Evolutionary conservation across 2,797 vertebrate genomes (phyloP).

Genomic region (Platalea minor): DNA sequence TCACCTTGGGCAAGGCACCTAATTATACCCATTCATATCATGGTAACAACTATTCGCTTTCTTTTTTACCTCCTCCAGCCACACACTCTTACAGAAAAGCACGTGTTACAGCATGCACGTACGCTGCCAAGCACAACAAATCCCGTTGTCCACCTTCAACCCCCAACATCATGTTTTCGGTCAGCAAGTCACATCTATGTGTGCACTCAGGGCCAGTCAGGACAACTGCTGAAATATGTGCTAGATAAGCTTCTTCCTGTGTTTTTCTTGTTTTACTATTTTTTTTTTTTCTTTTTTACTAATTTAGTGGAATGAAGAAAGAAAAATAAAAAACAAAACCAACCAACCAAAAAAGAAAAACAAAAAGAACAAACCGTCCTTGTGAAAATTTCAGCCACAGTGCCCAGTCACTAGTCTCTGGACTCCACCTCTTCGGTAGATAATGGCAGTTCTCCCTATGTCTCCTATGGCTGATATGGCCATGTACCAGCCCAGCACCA

Average conservation of each 20-base stretch:
- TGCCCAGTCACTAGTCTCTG: not conserved
- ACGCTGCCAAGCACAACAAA: not conserved
- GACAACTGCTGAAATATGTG: not conserved
- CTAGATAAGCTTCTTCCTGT: not conserved
- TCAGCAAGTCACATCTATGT: not conserved
- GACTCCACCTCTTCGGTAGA: not conserved
- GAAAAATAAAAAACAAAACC: not conserved
- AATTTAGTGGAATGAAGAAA: not conserved
- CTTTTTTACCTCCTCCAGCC: not conserved
- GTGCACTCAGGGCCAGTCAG: not conserved
- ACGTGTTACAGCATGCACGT: accelerated
- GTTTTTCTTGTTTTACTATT: not conserved
- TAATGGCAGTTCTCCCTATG: accelerated
- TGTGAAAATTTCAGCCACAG: not conserved
- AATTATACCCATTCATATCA: slow-evolving; percentile 37
- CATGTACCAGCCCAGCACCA: not conserved
- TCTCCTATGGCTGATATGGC: not conserved
- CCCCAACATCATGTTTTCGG: not conserved
- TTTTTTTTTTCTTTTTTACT: not conserved
- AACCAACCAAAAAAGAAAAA: not conserved
- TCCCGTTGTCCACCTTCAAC: not conserved
- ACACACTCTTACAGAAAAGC: not conserved
- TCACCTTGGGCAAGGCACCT: slow-evolving; percentile 44
- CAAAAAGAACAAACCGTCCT: not conserved
- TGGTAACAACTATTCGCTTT: not conserved